Conservation (phyloP, 1,140 invertebrate species). For the Drosophila murphyi region DNA sequence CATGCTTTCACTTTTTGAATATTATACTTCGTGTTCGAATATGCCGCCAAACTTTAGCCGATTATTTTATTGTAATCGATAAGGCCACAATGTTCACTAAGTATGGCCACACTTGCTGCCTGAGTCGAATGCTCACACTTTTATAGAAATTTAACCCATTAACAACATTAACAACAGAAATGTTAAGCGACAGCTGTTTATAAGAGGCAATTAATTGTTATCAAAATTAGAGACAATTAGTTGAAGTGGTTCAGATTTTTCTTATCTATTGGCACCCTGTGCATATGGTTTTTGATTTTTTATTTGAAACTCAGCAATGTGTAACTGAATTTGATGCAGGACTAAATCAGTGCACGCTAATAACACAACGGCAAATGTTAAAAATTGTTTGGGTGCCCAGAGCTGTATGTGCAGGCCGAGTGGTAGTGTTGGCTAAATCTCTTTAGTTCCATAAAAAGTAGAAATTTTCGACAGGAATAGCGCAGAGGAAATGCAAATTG, state of each 20-base stretch:
- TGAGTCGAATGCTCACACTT: not conserved
- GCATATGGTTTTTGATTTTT: no score
- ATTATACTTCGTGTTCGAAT: not conserved
- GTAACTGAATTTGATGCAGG: not conserved
- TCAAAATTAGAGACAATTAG: no score
- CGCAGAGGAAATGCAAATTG: constrained; percentile 4
- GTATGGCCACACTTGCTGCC: not conserved
- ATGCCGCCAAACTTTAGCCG: not conserved
- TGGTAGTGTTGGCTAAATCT: constrained; percentile 13
- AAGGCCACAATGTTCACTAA: not conserved
- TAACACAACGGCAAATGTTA: constrained; percentile 4
- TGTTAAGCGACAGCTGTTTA: constrained; percentile 1
- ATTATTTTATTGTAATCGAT: not conserved
- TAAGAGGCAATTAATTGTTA: not conserved
- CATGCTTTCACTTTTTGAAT: not conserved
- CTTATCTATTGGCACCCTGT: no score
- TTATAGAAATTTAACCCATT: not conserved
- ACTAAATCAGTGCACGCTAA: not conserved
- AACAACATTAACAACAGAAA: not conserved
- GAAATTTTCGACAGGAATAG: constrained; percentile 18
- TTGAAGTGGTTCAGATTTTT: no score
- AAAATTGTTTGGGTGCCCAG: constrained; percentile 5
- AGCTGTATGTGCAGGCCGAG: not conserved
- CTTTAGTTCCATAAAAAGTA: constrained; percentile 12
- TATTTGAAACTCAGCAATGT: not conserved